Base-by-base conservation (phyloP, 2,113 vertebrate genomes). In the Dromiciops gliroides region DNA sequence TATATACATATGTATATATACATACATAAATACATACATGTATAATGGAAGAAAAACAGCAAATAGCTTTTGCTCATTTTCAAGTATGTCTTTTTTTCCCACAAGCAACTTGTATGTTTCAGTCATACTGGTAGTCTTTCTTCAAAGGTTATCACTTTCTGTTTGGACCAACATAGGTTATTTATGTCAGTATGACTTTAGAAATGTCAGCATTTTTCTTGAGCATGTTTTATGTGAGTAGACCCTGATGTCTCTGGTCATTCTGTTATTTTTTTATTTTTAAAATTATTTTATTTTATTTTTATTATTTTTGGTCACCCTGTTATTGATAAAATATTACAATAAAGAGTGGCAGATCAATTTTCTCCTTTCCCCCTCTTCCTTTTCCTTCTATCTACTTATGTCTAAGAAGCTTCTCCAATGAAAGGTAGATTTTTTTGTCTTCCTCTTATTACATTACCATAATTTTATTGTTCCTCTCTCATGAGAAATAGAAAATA, bases 401-500 rank as follows among this genome's bases (percentile, higher is more conserved):
- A n/a, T 94, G 89, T 47, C 0, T 0, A 96, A 10, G 0, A 2
- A 51, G 75, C 94, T 97, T 97, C 44, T 48, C 28, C 95, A 95
- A 88, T 48, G 90, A 90, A 49, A 92, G 90, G 44, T 95, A 90
- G 94, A 2, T 19, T 95, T 94, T 48, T 67, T 53, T 90, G 60
- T 96, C 88, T 28, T 56, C 25, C 53, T 56, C 8, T 93, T n/a
- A 0, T 90, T 96, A 91, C 97, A 95, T 95, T 90, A 67, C 95
- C 96, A 95, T 56, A 95, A 52, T 89, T 91, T 96, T 95, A 47
- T 3, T 95, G 89, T 97, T 97, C 8, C 95, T 48, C 91, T 94
- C 44, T 91, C 51, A 51, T 89, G 95, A 97, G 95, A 98, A 97
- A 90, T 24, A n/a, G 89, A 96, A 96, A 95, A 92, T 95, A 95